Evolutionary conservation across 2,888 invertebrate genomes (phyloP).

Genomic region (Tholera decimalis): DNA sequence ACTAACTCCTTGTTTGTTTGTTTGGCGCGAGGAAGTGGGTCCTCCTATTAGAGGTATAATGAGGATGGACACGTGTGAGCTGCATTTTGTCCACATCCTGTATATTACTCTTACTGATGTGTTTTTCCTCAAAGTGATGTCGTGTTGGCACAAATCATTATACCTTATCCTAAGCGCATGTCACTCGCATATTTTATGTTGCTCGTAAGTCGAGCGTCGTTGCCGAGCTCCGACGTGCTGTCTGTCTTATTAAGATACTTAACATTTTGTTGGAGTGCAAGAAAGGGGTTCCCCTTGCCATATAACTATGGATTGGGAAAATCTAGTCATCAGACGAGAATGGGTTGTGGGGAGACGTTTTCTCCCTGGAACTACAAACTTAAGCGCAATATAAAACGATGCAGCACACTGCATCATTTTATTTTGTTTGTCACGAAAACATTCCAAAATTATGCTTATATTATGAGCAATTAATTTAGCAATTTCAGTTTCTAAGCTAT

Average conservation of each 20-base stretch:
- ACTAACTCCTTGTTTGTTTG: slow-evolving; percentile 67
- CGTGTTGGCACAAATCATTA: slow-evolving; percentile 28
- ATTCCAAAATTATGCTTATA: slow-evolving; percentile 62
- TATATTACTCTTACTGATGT: slow-evolving; percentile 16
- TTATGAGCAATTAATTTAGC: slow-evolving; percentile 62
- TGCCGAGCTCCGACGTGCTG: slow-evolving; percentile 32
- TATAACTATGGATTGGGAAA: slow-evolving; percentile 8
- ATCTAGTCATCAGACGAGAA: background rate
- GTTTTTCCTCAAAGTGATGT: slow-evolving; percentile 44
- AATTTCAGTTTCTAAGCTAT: slow-evolving; percentile 69
- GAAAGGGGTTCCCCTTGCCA: slow-evolving; percentile 12
- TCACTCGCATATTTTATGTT: slow-evolving; percentile 33
- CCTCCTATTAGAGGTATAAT: slow-evolving; percentile 56
- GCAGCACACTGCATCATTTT: slow-evolving; percentile 31
- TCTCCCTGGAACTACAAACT: background rate
- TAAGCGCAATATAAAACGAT: background rate
- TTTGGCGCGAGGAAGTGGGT: slow-evolving; percentile 59
- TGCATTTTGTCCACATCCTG: slow-evolving; percentile 27
- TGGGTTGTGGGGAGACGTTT: slow-evolving; percentile 8
- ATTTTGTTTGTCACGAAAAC: slow-evolving; percentile 58
- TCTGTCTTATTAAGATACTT: slow-evolving; percentile 32
- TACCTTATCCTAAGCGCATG: slow-evolving; percentile 21
- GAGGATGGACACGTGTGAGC: slow-evolving; percentile 43
- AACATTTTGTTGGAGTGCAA: slow-evolving; percentile 17
- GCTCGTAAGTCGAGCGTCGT: slow-evolving; percentile 7